These are phyloP conservation scores for Cossypha heuglini DNA, from an alignment of 2,797 vertebrate species.

Conservation along the genomic window DNA sequence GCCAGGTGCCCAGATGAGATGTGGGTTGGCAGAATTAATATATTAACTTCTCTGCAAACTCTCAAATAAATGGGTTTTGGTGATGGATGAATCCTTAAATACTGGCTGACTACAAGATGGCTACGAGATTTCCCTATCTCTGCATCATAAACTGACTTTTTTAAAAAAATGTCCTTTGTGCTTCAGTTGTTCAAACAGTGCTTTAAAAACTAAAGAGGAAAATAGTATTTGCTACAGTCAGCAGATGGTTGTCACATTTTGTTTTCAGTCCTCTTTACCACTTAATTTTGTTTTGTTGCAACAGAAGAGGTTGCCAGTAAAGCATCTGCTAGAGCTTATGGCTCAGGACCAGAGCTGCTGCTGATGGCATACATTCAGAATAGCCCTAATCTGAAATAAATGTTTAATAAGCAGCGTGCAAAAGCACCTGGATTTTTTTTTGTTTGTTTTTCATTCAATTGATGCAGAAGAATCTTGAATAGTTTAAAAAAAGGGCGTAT, in stretches of 20 bases:
- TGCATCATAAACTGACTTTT: constrained; percentile 61
- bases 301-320: constrained; percentile 79
- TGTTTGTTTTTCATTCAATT: neutral
- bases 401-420: constrained; percentile 74
- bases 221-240: constrained; percentile 77
- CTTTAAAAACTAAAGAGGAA: constrained; percentile 71
- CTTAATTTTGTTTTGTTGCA: constrained; percentile 82
- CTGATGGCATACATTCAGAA: constrained; percentile 74
- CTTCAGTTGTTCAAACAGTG: constrained; percentile 65
- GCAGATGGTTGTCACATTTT: constrained; percentile 85
- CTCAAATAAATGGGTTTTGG: constrained; percentile 55
- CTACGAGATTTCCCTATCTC: constrained; percentile 49
- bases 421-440: constrained; percentile 64
- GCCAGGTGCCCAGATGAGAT: constrained; percentile 35
- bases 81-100: constrained; percentile 70
- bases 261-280: constrained; percentile 80
- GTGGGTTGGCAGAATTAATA: constrained; percentile 45
- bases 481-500: neutral
- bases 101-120: constrained; percentile 39
- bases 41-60: constrained; percentile 65
- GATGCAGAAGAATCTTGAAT: constrained; percentile 7
- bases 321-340: constrained; percentile 84
- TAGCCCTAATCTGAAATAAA: constrained; percentile 79
- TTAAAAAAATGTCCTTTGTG: constrained; percentile 53
- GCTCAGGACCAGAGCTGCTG: constrained; percentile 71